Base-by-base conservation (phyloP, 2,113 vertebrate species). In the Verasper variegatus region DNA sequence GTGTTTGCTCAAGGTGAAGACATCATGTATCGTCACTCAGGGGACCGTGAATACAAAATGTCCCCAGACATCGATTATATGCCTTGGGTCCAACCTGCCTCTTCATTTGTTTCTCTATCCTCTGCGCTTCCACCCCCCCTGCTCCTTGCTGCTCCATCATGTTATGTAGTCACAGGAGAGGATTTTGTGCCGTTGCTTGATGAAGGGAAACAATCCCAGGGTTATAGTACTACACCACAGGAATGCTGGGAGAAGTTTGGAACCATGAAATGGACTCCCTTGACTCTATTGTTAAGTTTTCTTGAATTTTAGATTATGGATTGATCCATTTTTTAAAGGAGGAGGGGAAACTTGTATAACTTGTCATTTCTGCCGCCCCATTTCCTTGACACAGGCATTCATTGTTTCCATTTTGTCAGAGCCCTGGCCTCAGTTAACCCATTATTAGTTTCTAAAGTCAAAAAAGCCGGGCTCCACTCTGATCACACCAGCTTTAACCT, bases 1-100 rank as follows among this genome's bases (percentile, higher is more conserved):
- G 70, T 71, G 35, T 81, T 80, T 69, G 63, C 71, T 82, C 73
- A 82, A 76, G 81, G 81, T 84, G 71, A 89, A 82, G 74, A 84
- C 84, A 67, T 73, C 75, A 24, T 62, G 59, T 71, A 21, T 61
- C 17, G 12, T 55, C 72, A 56, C 63, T 70, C 18, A 8, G 35
- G 69, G 64, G 52, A 52, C 18, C 5, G n/a, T 61, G 60, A 76
- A 70, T 70, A 49, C 76, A 78, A 51, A 89, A 78, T 31, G 51
- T 67, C 67, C 69, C 40, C 61, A 27, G 63, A 80, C 72, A 83
- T 76, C 13, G 71, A 80, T 84, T 82, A 81, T 61, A 37, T 78
- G 78, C 70, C 80, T 61, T 3, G 1, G 35, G 51, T 76, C 45
- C 68, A 55, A 51, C 68, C 45, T 56, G 66, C 59, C 15, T 55